Base-by-base conservation (phyloP, 2,797 vertebrate genomes). In the Melopsittacus undulatus region DNA sequence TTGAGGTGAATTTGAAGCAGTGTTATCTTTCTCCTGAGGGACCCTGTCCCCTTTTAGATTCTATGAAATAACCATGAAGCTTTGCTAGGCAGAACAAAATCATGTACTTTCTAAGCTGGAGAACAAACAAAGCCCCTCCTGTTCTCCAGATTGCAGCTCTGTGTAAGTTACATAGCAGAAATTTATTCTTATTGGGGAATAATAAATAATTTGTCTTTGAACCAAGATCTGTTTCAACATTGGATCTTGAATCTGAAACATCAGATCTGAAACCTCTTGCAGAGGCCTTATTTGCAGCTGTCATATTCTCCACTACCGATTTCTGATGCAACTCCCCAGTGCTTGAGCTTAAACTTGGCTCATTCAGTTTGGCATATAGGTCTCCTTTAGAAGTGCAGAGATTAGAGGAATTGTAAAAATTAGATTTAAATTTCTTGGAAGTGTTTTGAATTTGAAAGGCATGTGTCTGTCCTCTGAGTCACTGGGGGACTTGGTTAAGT, bases 241-340 rank as follows among this genome's bases (percentile, higher is more conserved):
- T 4, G 7, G 23, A 36, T 59, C 56, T 26, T 24, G 56, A 59
- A 24, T 36, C 43, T 79, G 83, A 85, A 77, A 22, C 38, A 11
- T 36, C 48, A 23, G 27, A 54, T 74, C 45, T 59, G 77, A 87
- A 85, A 85, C n/a, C n/a, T 66, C 43, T 59, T 23, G 15, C 29
- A 45, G 49, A 85, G n/a, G 24, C 49, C 34, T 81, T 67, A 43
- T 83, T 78, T 94, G 73, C 89, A 91, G 79, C 87, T 94, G 76
- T 88, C 49, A 17, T 0, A 1, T 90, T 86, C 34, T 90, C 30
- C 24, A 5, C 63, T 86, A 11, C 57, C 4, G 11, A 30, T 84
- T 91, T 80, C 93, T 94, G 80, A 88, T 86, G 88, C 76, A 94
- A 8, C 23, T 81, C n/a, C 30, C 62, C n/a, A 34, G 69, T 81